These are phyloP conservation scores for Neoniphon sammara DNA, from an alignment of 2,797 vertebrate genomes.

Conservation along the genomic window DNA sequence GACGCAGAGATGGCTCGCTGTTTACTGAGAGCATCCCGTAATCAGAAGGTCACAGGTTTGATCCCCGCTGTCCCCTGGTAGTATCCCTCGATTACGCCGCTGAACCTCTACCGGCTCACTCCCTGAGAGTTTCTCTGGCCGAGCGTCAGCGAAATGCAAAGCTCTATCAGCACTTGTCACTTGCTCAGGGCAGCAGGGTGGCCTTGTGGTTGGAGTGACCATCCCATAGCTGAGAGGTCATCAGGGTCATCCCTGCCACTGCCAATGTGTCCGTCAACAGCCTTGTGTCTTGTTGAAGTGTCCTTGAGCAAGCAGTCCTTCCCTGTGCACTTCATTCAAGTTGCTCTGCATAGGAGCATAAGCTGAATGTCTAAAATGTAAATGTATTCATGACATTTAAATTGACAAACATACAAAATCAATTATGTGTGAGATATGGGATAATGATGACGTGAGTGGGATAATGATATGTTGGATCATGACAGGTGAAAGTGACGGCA, in stretches of 20 bases:
- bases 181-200: slow-evolving; percentile 4
- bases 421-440: neutral
- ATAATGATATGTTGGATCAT: neutral
- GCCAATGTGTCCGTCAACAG: slow-evolving; percentile 52
- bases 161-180: slow-evolving; percentile 40
- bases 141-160: slow-evolving; percentile 1
- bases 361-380: no score
- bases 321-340: neutral
- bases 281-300: slow-evolving; percentile 26
- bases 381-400: no score
- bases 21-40: no score
- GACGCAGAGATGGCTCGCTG: no score
- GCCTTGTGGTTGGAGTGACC: slow-evolving; percentile 30
- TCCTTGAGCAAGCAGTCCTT: neutral
- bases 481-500: neutral
- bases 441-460: neutral
- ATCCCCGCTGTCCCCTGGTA: slow-evolving; percentile 15
- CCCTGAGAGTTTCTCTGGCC: slow-evolving; percentile 17
- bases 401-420: neutral
- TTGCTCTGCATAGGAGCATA: no score
- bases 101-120: neutral
- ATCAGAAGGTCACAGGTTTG: no score
- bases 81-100: slow-evolving; percentile 1
- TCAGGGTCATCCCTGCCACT: slow-evolving; percentile 11
- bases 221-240: slow-evolving; percentile 46